Conservation (phyloP, 2,888 invertebrate genomes). For the Zhuqinia jingwanae region DNA sequence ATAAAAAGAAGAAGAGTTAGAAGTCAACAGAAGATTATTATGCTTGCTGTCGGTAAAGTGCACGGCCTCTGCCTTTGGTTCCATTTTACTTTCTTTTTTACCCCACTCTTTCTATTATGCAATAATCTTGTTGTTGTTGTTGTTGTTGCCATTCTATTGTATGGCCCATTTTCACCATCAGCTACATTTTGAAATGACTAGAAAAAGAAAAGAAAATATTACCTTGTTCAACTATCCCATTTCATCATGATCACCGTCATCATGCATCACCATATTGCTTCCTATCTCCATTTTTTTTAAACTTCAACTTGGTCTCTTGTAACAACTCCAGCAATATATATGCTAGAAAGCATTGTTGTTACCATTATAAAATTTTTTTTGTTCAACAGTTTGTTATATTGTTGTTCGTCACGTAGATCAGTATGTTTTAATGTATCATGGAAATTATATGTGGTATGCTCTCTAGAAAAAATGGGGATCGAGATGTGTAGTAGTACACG, state of each 20-base stretch:
- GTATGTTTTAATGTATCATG: background rate
- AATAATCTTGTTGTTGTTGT: background rate
- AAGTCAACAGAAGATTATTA: slow-evolving; percentile 18
- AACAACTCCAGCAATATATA: too few relatives aligned
- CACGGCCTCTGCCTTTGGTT: background rate
- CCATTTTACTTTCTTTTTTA: too few relatives aligned
- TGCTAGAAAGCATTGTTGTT: too few relatives aligned
- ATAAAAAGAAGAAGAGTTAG: background rate
- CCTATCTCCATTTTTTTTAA: too few relatives aligned
- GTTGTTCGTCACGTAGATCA: slow-evolving; percentile 8
- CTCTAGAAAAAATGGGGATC: too few relatives aligned
- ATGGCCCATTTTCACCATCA: background rate
- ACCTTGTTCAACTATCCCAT: too few relatives aligned
- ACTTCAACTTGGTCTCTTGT: too few relatives aligned
- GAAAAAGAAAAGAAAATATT: too few relatives aligned
- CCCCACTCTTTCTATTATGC: slow-evolving; percentile 1
- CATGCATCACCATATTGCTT: too few relatives aligned
- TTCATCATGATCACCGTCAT: too few relatives aligned
- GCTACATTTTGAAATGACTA: background rate
- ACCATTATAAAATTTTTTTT: too few relatives aligned
- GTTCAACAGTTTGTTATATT: slow-evolving; percentile 5
- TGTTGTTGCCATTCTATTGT: slow-evolving; percentile 46
- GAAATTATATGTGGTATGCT: background rate
- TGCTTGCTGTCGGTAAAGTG: background rate
- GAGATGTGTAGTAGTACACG: background rate